Base-by-base conservation (phyloP, 2,888 invertebrate species). In the Idaea biselata region DNA sequence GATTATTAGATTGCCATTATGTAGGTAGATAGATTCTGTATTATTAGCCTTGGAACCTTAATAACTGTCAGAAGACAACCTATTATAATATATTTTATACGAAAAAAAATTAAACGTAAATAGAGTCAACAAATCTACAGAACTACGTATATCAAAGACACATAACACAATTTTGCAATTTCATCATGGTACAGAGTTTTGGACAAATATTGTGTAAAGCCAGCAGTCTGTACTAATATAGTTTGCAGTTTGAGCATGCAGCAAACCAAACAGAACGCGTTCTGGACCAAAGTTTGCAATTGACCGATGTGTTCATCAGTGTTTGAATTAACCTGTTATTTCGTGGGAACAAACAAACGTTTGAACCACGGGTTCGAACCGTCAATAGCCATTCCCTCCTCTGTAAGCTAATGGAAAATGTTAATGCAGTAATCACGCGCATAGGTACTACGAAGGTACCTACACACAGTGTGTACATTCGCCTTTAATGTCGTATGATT, bases 401-500 rank as follows among this genome's bases (percentile, higher is more conserved):
- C 64, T 71, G 68, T 65, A 63, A 75, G 73, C 77, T 88, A 86
- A 87, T 88, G 81, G 83, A 84, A 87, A 88, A 88, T 86, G 83
- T 83, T 87, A 89, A 88, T 88, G 81, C 80, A 81, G 79, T 75
- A 81, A 83, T 83, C 81, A 74, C 75, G 77, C 74, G 73, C 61
- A 65, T 63, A 33, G 5, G 1, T 11, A 14, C 8, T 11, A 44
- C 3, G 8, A 8, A 1, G 44, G 44, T 44, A 33, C 33, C 7
- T 14, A 18, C 56, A 78, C 80, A 80, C 78, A 74, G 18, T 66
- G 78, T 83, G 81, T 82, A 84, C 83, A 80, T 78, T 81, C 72
- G 80, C 81, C 72, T 75, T 74, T 73, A 89, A 88, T 88, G 86
- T 84, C 83, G 81, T 86, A 88, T 90, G 88, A 90, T 90, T 89